phyloP scores from a whole-genome alignment of 2,797 vertebrate genomes.

The Epinephelus awoara region DNA sequence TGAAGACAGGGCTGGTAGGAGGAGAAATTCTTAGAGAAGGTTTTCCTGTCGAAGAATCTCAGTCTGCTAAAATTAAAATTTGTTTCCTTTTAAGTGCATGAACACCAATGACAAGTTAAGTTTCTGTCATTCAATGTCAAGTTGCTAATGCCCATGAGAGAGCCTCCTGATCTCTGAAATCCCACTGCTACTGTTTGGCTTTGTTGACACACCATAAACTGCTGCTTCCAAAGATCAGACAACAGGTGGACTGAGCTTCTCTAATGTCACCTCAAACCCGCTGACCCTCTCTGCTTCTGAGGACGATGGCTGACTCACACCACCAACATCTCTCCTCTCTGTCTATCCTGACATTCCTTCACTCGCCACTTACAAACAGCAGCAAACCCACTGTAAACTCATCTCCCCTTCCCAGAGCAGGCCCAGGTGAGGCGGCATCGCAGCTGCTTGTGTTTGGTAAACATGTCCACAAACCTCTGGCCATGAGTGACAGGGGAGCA shows the following conservation, averaged over 20 bases:
- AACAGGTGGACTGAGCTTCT: constrained; percentile 64
- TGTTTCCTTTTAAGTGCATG: constrained; percentile 28
- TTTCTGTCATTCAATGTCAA: constrained; percentile 30
- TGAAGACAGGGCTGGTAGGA: constrained; percentile 42
- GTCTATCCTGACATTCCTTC: constrained; percentile 10
- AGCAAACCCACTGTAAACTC: constrained; percentile 62
- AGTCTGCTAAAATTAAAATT: constrained; percentile 28
- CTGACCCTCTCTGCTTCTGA: constrained; percentile 51
- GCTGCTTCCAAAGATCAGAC: constrained; percentile 41
- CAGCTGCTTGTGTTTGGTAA: constrained; percentile 87
- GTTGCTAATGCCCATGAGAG: constrained; percentile 2
- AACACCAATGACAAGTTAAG: constrained; percentile 17
- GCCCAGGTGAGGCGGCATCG: constrained; percentile 66
- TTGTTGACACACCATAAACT: constrained; percentile 55
- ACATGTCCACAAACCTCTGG: constrained; percentile 74
- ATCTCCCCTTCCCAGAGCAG: constrained; percentile 51
- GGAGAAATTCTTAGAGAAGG: constrained; percentile 31
- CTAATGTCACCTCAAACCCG: constrained; percentile 55
- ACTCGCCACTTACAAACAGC: constrained; percentile 56
- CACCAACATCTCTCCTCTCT: constrained; percentile 20
- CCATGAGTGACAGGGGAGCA: constrained; percentile 53
- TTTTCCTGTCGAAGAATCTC: constrained; percentile 19
- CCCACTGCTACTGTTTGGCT: constrained; percentile 23
- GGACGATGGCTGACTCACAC: constrained; percentile 16
- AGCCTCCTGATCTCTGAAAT: constrained; percentile 23